These are phyloP conservation scores for Megatriorchis doriae DNA, from an alignment of 2,113 vertebrate species.

Conservation along the genomic window DNA sequence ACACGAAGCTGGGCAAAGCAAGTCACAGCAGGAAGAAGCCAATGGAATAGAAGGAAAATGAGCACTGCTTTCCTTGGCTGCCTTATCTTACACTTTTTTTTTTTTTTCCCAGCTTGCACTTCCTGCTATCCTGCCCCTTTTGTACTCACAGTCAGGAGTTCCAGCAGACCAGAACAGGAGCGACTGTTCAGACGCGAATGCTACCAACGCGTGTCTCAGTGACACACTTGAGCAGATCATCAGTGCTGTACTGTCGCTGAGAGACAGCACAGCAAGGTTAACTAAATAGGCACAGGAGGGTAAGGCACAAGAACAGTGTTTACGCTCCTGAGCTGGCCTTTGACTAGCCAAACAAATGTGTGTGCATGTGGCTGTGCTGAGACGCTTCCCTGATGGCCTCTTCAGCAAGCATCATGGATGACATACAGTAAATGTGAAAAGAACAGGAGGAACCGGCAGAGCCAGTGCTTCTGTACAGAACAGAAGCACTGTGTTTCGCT, in stretches of 20 bases:
- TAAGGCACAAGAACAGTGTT: neutral
- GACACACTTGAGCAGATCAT: neutral
- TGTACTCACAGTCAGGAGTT: neutral
- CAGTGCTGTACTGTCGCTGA: neutral
- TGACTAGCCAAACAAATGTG: rapidly evolving
- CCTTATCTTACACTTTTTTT: neutral
- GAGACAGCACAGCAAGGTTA: neutral
- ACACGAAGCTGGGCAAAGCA: neutral
- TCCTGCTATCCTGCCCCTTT: neutral
- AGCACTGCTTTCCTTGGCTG: neutral
- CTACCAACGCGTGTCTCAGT: neutral
- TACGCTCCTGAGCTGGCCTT: neutral
- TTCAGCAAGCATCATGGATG: rapidly evolving
- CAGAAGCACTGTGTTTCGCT: neutral
- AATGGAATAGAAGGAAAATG: constrained; percentile 2
- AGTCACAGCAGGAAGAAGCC: neutral
- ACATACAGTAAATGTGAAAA: neutral
- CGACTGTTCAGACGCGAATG: rapidly evolving
- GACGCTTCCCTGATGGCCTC: neutral
- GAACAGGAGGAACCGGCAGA: neutral
- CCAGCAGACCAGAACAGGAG: neutral
- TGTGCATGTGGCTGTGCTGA: neutral
- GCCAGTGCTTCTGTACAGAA: neutral
- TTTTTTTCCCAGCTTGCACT: neutral
- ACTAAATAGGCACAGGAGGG: neutral